phyloP scores from a whole-genome alignment of 2,888 invertebrate genomes.

The Eupelmus urozonus region DNA sequence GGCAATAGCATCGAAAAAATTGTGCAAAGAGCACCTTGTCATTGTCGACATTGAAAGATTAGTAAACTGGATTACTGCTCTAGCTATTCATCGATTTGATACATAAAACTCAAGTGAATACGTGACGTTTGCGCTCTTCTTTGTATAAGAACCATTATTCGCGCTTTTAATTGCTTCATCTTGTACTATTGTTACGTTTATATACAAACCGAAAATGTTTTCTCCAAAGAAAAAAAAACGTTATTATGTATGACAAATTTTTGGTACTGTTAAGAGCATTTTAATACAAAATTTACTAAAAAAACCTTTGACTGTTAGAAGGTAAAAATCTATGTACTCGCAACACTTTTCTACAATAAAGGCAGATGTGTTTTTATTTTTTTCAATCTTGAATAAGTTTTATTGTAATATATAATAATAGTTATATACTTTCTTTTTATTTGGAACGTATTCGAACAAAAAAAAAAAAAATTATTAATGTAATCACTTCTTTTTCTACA shows the following conservation, averaged over 20 bases:
- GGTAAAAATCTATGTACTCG: constrained; percentile 55
- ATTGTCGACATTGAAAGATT: constrained; percentile 41
- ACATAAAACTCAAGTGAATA: constrained; percentile 40
- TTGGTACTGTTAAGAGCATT: constrained; percentile 72
- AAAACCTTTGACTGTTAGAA: constrained; percentile 44
- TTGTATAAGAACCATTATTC: constrained; percentile 45
- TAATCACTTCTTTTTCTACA: constrained; percentile 41
- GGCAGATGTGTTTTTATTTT: constrained; percentile 57
- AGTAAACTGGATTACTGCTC: constrained; percentile 47
- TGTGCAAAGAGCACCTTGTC: constrained; percentile 53
- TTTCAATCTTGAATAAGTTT: constrained; percentile 50
- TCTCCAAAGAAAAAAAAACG: constrained; percentile 62
- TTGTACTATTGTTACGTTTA: constrained; percentile 74
- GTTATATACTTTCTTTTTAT: constrained; percentile 10
- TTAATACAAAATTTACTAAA: constrained; percentile 69
- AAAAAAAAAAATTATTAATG: constrained; percentile 30
- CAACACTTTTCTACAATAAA: constrained; percentile 59
- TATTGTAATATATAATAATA: constrained; percentile 39
- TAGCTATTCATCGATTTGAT: constrained; percentile 46
- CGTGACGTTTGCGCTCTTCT: constrained; percentile 14
- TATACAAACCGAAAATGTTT: constrained; percentile 67
- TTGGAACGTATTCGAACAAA: constrained; percentile 9
- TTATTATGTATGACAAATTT: constrained; percentile 65
- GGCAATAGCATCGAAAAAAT: constrained; percentile 58
- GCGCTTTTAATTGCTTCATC: constrained; percentile 69